Base-by-base conservation (phyloP, 2,888 invertebrate species). In the Macaria liturata region DNA sequence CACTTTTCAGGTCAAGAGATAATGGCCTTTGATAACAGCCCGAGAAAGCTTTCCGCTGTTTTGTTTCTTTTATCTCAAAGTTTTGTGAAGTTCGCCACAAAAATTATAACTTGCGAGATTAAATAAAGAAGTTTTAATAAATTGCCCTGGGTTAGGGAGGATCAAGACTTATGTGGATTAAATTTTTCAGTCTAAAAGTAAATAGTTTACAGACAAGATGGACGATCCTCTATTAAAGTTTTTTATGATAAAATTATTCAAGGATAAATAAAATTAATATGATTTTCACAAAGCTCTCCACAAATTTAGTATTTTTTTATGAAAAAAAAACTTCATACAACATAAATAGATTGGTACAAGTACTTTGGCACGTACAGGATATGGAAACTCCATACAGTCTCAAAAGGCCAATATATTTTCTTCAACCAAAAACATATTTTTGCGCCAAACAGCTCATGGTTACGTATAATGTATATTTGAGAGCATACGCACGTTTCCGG, bases 21-120 rank as follows among this genome's bases (percentile, higher is more conserved):
- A 91, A 90, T 89, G 86, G 87, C 81, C 84, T 89, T 88, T 90
- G 89, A 89, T 90, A 90, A 88, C 84, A 86, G 85, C 80, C 84
- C 84, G 88, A 86, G 84, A 89, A 90, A 91, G 91, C 90, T 91
- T 90, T 91, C 89, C 89, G 88, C 85, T 91, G 90, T 89, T 91
- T 88, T 88, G 88, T 88, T 90, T 87, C 86, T 83, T 88, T 88
- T 89, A 87, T 88, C 87, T 84, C 76, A 73, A 81, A 89, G 84
- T 88, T 88, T 85, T 81, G 81, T 83, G 78, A 88, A 87, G 83
- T 87, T 85, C 77, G 78, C 81, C 85, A 82, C 84, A 87, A 84
- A 88, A 90, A 90, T 88, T 88, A 88, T 88, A 89, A 90, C 87
- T 88, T 88, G 79, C 68, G 68, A 88, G 87, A 88, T 88, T 88